Evolutionary conservation across 2,797 vertebrate species (phyloP).

Genomic region (Myiotriccus ornatus): DNA sequence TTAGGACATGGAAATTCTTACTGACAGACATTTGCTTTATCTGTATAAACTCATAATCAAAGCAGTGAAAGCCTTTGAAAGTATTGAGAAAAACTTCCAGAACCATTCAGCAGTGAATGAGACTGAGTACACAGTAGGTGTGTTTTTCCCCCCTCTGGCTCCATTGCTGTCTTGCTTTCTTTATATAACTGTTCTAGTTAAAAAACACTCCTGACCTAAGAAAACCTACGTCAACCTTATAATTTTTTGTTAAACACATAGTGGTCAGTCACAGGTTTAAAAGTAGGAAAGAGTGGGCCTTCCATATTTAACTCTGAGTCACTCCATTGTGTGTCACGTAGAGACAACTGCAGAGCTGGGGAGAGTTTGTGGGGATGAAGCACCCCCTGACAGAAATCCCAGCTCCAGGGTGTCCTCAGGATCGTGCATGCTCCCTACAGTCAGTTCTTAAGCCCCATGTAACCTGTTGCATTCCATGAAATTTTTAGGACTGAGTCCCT

Average conservation of each 20-base stretch:
- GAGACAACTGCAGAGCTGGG: not conserved
- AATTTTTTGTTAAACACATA: slow-evolving; percentile 71
- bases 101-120: not conserved
- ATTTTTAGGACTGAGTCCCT: not conserved
- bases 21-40: not conserved
- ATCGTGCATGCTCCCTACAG: not conserved
- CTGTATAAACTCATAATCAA: not conserved
- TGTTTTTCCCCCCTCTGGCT: not conserved
- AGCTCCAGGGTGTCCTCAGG: not conserved
- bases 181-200: slow-evolving; percentile 60
- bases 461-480: not conserved
- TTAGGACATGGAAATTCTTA: not conserved
- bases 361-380: not conserved
- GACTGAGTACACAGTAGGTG: not conserved
- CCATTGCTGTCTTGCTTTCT: slow-evolving; percentile 34
- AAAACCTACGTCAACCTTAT: slow-evolving; percentile 49
- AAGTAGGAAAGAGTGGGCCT: slow-evolving; percentile 68
- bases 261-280: slow-evolving; percentile 69
- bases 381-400: not conserved
- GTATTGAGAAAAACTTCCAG: not conserved
- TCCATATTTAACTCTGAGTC: slow-evolving; percentile 61
- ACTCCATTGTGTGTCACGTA: slow-evolving; percentile 6
- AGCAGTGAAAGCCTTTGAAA: not conserved
- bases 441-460: fast-evolving
- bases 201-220: slow-evolving; percentile 57